These are phyloP conservation scores for Pampusana beccarii DNA, from an alignment of 2,113 vertebrate species.

Conservation along the genomic window DNA sequence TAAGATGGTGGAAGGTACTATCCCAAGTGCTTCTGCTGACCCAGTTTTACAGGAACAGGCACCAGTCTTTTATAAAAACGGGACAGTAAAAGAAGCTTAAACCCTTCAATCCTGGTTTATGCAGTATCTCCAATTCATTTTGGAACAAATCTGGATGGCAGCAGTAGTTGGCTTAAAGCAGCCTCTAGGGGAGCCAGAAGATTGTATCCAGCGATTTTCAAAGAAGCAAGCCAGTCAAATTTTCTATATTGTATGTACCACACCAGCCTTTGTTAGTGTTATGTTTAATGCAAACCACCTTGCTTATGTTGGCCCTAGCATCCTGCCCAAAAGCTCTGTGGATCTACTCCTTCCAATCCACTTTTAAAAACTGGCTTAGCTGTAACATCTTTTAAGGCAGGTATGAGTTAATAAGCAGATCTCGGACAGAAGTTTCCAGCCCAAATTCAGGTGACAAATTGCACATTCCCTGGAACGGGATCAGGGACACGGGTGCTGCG, in stretches of 20 bases:
- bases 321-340: neutral
- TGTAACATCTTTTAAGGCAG: neutral
- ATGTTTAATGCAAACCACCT: neutral
- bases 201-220: constrained; percentile 8
- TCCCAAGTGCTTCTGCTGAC: constrained; percentile 30
- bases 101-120: neutral
- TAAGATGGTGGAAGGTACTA: constrained; percentile 25
- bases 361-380: neutral
- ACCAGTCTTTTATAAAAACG: neutral
- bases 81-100: neutral
- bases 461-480: neutral
- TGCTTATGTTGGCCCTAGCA: neutral
- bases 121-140: neutral
- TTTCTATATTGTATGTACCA: neutral
- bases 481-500: accelerated
- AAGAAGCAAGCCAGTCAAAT: neutral
- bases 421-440: neutral
- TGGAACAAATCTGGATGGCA: neutral
- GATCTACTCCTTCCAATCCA: neutral
- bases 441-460: neutral
- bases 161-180: neutral
- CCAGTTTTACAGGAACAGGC: neutral
- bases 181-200: constrained; percentile 54
- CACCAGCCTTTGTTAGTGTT: neutral
- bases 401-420: neutral